phyloP scores from a whole-genome alignment of 2,888 invertebrate genomes.

The Hermodice carunculata region DNA sequence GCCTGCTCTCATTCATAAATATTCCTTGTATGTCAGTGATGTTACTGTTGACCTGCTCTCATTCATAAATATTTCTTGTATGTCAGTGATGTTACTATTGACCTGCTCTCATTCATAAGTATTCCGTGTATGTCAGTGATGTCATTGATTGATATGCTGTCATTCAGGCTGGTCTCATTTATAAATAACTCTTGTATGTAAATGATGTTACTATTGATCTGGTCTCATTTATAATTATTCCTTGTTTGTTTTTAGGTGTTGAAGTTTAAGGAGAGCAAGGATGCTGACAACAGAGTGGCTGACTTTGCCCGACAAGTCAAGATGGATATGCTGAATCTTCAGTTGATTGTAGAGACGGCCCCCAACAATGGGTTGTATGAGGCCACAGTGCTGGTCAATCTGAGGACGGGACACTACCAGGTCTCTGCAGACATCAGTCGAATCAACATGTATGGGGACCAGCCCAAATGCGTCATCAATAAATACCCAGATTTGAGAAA shows the following conservation, averaged over 20 bases:
- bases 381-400: slow-evolving; percentile 47
- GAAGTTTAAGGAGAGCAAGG: slow-evolving; percentile 45
- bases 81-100: too few species aligned
- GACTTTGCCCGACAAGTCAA: slow-evolving; percentile 45
- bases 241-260: slow-evolving; percentile 44
- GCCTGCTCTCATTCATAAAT: too few species aligned
- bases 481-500: slow-evolving; percentile 16
- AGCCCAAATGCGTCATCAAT: slow-evolving; percentile 50
- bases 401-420: slow-evolving; percentile 13
- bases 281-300: slow-evolving; percentile 47
- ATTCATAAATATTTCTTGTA: too few species aligned
- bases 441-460: slow-evolving; percentile 53
- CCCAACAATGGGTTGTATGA: slow-evolving; percentile 57
- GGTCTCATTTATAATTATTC: too few species aligned
- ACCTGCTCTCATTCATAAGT: too few species aligned
- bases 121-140: too few species aligned
- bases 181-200: too few species aligned
- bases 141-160: too few species aligned
- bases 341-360: slow-evolving; percentile 50
- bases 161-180: too few species aligned
- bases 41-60: too few species aligned
- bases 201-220: too few species aligned
- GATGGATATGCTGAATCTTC: slow-evolving; percentile 48
- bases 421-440: slow-evolving; percentile 50
- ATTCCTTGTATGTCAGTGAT: too few species aligned